phyloP scores from a whole-genome alignment of 2,113 vertebrate genomes.

The Prunella fulvescens region DNA sequence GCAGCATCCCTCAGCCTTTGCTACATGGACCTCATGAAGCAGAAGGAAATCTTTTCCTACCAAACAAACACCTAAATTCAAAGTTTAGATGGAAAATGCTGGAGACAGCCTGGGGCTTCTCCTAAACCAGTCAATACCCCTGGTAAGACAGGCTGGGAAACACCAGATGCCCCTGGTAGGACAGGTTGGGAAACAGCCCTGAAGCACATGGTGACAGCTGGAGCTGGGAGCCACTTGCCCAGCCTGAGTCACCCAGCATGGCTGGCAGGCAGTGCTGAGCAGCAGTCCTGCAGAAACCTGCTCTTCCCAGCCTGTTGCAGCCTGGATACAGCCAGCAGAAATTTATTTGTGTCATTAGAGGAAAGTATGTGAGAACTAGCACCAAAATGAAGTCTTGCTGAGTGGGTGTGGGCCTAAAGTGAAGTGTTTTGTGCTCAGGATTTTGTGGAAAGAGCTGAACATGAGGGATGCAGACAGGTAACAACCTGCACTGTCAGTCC shows the following conservation, averaged over 20 bases:
- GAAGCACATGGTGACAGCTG: accelerated
- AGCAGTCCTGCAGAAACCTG: neutral
- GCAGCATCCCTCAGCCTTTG: neutral
- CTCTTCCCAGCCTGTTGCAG: neutral
- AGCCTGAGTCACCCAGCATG: neutral
- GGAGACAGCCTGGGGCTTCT: neutral
- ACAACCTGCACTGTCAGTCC: neutral
- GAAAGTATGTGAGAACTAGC: neutral
- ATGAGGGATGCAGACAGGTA: neutral
- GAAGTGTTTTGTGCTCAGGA: accelerated
- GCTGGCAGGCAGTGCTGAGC: neutral
- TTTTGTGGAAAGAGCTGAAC: neutral
- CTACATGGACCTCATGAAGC: accelerated
- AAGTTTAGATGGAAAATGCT: neutral
- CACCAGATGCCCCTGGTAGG: neutral
- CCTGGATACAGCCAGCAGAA: neutral
- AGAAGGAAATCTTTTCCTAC: neutral
- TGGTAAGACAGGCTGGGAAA: neutral
- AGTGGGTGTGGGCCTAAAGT: neutral
- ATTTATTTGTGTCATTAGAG: neutral
- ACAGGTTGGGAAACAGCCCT: neutral
- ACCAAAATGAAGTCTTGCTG: neutral
- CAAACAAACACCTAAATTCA: neutral
- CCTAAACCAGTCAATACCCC: accelerated
- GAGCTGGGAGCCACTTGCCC: neutral